Evolutionary conservation across 2,113 vertebrate species (phyloP).

Genomic region (Ahaetulla prasina): DNA sequence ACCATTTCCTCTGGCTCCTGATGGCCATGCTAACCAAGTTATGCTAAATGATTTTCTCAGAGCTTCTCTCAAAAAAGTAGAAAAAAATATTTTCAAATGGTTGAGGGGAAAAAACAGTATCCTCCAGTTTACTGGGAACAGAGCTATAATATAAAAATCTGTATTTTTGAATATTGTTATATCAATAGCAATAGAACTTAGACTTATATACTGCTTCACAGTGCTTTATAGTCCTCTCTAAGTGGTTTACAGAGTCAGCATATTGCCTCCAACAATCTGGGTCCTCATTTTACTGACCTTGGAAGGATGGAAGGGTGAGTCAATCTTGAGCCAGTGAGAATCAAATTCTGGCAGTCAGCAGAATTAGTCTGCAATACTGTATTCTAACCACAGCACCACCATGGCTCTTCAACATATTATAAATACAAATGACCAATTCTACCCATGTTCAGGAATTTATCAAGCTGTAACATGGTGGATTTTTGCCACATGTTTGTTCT

Average conservation of each 20-base stretch:
- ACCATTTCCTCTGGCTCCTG: background rate
- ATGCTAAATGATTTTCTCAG: background rate
- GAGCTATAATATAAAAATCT: background rate
- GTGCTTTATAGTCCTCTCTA: background rate
- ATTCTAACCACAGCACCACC: background rate
- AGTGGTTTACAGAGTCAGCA: background rate
- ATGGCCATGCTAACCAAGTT: background rate
- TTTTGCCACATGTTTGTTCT: background rate
- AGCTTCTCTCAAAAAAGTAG: background rate
- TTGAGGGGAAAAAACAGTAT: background rate
- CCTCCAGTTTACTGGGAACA: background rate
- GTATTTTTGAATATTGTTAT: background rate
- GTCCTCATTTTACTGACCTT: background rate
- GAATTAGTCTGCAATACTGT: background rate
- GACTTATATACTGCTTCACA: background rate
- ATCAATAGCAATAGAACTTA: background rate
- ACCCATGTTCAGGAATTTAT: background rate
- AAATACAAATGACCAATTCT: background rate
- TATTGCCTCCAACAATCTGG: background rate
- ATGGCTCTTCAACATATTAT: background rate
- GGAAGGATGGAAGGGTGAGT: background rate
- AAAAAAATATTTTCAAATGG: background rate
- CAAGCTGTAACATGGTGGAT: background rate
- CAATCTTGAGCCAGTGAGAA: background rate
- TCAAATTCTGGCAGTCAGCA: background rate